Evolutionary conservation across 2,888 invertebrate genomes (phyloP).

Genomic region (Hetaerina titia): DNA sequence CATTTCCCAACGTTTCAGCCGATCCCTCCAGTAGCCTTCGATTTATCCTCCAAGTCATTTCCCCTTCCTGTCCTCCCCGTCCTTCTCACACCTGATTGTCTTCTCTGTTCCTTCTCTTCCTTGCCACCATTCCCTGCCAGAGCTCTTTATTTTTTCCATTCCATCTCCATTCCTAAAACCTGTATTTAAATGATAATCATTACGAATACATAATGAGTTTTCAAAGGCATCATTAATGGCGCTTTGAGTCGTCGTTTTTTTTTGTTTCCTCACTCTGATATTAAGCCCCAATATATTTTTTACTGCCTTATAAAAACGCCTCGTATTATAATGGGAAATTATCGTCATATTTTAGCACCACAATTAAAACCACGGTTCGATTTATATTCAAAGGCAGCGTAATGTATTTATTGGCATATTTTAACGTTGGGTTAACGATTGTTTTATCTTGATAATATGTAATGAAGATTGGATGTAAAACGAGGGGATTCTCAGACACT

Average conservation of each 20-base stretch:
- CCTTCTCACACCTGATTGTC: neutral
- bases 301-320: neutral
- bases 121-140: neutral
- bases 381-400: neutral
- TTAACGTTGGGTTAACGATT: slow-evolving; percentile 16
- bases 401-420: slow-evolving; percentile 38
- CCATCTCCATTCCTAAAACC: neutral
- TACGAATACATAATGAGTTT: slow-evolving; percentile 39
- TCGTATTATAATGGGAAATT: slow-evolving; percentile 7
- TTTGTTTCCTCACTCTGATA: neutral
- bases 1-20: no score
- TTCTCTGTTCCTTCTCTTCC: neutral
- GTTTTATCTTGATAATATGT: slow-evolving; percentile 25
- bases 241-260: neutral
- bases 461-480: slow-evolving; percentile 8
- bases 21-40: no score
- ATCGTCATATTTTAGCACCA: slow-evolving; percentile 19
- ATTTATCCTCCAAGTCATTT: no score
- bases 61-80: neutral
- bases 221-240: slow-evolving; percentile 9
- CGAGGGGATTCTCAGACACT: neutral
- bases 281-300: neutral
- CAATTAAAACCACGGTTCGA: slow-evolving; percentile 13
- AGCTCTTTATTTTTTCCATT: neutral
- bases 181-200: slow-evolving; percentile 35